A percentile compares a stretch with the other conserved stretches of the same genome.
Conservation (phyloP, 2,113 vertebrate species). For the Phoenicopterus ruber region DNA sequence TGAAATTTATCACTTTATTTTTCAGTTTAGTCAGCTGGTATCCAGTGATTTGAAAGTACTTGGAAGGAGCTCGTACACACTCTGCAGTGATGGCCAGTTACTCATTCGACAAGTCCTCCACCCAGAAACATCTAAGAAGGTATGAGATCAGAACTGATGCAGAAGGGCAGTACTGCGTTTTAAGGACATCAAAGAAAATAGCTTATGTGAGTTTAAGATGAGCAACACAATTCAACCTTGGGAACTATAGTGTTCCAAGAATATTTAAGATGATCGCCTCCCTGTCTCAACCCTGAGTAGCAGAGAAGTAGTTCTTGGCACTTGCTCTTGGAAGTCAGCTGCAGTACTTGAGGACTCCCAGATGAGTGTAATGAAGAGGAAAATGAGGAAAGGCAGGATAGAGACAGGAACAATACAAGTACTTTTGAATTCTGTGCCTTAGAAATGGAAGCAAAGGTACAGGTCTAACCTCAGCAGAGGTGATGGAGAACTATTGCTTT, state of each 20-base stretch:
- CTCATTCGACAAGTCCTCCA: constrained; percentile 92
- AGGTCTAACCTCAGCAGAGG: not conserved
- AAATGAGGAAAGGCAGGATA: not conserved
- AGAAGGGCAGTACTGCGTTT: not conserved
- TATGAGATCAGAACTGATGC: constrained; percentile 40
- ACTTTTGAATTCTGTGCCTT: not conserved
- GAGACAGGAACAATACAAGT: not conserved
- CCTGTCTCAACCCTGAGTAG: not conserved
- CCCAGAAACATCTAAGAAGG: constrained; percentile 95
- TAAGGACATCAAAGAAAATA: not conserved
- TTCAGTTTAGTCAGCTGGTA: constrained; percentile 89
- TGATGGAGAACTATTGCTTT: not conserved
- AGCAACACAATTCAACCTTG: not conserved
- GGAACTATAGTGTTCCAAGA: not conserved
- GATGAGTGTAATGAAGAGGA: not conserved
- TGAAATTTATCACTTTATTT: not conserved
- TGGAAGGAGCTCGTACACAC: constrained; percentile 83
- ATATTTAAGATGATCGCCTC: not conserved
- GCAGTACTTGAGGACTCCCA: not conserved
- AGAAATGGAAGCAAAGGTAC: not conserved
- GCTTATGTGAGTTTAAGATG: not conserved
- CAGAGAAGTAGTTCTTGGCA: not conserved
- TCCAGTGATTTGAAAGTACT: constrained; percentile 86
- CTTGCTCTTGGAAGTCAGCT: not conserved
- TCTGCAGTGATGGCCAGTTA: constrained; percentile 89